Evolutionary conservation across 2,113 vertebrate species (phyloP).

Genomic region (Tragelaphus scriptus): DNA sequence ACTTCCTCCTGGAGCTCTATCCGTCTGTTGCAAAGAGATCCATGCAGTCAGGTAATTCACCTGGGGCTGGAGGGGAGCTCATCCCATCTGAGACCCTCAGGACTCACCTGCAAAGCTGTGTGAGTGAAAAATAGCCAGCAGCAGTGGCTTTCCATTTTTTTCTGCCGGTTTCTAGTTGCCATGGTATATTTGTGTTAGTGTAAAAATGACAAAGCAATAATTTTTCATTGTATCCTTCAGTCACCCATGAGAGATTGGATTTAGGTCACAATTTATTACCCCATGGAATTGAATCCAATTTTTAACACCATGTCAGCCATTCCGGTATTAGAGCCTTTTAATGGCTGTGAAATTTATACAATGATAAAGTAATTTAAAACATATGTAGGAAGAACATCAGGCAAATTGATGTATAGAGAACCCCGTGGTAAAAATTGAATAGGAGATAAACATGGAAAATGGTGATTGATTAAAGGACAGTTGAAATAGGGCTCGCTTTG

Average conservation of each 20-base stretch:
- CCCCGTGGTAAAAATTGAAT: slow-evolving; percentile 71
- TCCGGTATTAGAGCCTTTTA: slow-evolving; percentile 75
- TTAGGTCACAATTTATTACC: slow-evolving; percentile 82
- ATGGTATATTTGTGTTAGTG: slow-evolving; percentile 71
- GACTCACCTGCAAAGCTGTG: background rate
- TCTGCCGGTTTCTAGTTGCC: background rate
- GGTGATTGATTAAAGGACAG: slow-evolving; percentile 77
- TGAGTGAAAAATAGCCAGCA: background rate
- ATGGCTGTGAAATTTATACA: slow-evolving; percentile 78
- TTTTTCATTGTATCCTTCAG: slow-evolving; percentile 81
- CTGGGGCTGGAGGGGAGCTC: background rate
- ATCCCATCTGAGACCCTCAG: background rate
- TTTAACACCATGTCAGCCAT: slow-evolving; percentile 79
- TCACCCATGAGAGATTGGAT: slow-evolving; percentile 80
- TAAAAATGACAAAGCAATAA: slow-evolving; percentile 78
- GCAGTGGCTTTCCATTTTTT: background rate
- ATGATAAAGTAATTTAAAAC: slow-evolving; percentile 81
- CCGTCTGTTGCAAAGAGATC: background rate
- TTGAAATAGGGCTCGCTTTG: slow-evolving; percentile 69
- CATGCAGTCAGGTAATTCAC: background rate
- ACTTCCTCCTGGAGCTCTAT: rapidly evolving
- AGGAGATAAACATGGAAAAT: slow-evolving; percentile 78
- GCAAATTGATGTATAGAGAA: slow-evolving; percentile 74
- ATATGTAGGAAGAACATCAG: slow-evolving; percentile 65
- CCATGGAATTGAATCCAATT: slow-evolving; percentile 75